These are phyloP conservation scores for Allolobophora icterica DNA, from an alignment of 2,888 invertebrate genomes.

Conservation along the genomic window DNA sequence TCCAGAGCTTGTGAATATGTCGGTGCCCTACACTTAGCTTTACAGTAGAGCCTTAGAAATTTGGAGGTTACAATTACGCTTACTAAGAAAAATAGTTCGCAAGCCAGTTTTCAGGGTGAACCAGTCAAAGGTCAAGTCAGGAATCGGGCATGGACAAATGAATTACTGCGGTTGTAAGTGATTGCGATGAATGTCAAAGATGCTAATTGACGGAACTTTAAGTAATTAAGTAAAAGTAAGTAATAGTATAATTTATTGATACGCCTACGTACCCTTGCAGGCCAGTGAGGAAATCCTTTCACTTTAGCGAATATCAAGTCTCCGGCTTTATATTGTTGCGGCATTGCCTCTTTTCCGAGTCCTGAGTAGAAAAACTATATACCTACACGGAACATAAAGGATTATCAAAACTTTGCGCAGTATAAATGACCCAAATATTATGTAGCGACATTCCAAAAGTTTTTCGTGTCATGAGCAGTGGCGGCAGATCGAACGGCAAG, in stretches of 20 bases:
- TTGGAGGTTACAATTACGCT: too few relatives aligned
- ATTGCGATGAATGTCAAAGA: not conserved
- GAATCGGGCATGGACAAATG: not conserved
- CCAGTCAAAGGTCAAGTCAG: too few relatives aligned
- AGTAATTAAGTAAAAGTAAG: not conserved
- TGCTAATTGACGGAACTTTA: not conserved
- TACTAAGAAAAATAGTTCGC: too few relatives aligned
- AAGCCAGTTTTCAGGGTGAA: too few relatives aligned
- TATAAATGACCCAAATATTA: not conserved
- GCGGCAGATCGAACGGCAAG: not conserved
- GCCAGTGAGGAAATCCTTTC: conserved; percentile 96
- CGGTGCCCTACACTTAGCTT: too few relatives aligned
- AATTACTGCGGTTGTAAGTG: not conserved
- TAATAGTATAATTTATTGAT: not conserved
- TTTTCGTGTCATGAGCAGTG: too few relatives aligned
- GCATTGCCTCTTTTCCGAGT: not conserved
- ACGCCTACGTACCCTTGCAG: conserved; percentile 72
- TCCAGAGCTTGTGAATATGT: too few relatives aligned
- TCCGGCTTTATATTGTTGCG: conserved; percentile 22
- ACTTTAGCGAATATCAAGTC: conserved; percentile 96
- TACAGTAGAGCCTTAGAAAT: too few relatives aligned
- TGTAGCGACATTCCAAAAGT: too few relatives aligned
- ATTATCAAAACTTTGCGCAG: not conserved
- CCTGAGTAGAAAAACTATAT: not conserved
- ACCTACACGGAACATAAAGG: not conserved